Percentiles rank a stretch among this genome's conserved stretches.
Conservation (phyloP, 2,113 vertebrate genomes). For the Pelecanus crispus region DNA sequence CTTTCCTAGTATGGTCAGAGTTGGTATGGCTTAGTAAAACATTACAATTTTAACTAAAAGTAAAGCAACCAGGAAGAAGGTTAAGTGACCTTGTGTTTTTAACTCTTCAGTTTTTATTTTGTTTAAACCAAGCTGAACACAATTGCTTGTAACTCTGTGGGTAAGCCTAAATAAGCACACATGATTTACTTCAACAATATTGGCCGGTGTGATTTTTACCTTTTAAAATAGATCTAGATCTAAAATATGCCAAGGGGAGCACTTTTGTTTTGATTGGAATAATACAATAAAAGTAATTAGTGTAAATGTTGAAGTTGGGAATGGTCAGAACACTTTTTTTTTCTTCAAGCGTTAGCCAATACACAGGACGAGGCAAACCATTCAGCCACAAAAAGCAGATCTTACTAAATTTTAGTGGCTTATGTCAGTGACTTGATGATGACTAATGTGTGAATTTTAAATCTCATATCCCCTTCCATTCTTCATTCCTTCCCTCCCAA, state of each 20-base stretch:
- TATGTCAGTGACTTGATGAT: not conserved
- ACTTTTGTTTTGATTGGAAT: not conserved
- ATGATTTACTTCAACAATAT: not conserved
- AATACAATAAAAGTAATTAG: not conserved
- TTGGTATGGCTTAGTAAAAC: conserved; percentile 35
- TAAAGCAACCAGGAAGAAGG: conserved; percentile 49
- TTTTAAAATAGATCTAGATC: not conserved
- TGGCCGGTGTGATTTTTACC: not conserved
- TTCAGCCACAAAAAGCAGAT: not conserved
- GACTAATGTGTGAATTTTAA: not conserved
- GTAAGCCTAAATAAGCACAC: conserved; percentile 56
- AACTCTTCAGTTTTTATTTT: conserved; percentile 53
- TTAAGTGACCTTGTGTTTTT: conserved; percentile 73
- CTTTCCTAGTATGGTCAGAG: conserved; percentile 36
- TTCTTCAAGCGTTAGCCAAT: not conserved
- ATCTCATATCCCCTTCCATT: not conserved
- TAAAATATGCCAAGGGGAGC: not conserved
- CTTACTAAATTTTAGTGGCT: not conserved
- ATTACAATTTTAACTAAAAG: not conserved
- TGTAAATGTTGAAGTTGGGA: not conserved
- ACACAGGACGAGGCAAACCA: not conserved
- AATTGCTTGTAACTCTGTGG: not conserved
- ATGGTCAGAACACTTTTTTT: not conserved
- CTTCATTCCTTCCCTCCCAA: not conserved
- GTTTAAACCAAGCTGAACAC: conserved; percentile 23